phyloP scores from a whole-genome alignment of 2,797 vertebrate species.

The Momotus momota region DNA sequence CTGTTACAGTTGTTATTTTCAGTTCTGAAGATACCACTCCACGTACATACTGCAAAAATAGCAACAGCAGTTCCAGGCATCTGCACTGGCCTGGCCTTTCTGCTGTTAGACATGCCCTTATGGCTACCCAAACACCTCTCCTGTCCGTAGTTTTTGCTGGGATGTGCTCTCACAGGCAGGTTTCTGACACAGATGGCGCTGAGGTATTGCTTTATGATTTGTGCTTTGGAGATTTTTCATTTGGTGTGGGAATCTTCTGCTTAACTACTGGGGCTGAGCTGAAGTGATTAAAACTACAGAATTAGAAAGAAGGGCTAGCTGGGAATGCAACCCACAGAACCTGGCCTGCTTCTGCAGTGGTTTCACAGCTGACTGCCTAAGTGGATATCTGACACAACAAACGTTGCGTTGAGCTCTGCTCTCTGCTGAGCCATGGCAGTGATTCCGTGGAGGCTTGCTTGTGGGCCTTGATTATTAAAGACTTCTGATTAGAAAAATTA shows the following conservation, averaged over 20 bases:
- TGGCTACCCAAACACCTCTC: not conserved
- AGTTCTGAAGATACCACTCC: not conserved
- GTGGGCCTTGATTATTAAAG: constrained; percentile 5
- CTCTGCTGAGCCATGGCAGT: not conserved
- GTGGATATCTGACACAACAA: constrained; percentile 17
- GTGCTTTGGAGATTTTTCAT: not conserved
- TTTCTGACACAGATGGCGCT: not conserved
- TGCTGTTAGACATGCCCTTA: not conserved
- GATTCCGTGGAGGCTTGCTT: not conserved
- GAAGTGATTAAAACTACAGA: not conserved
- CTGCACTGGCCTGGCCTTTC: not conserved
- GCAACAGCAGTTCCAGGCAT: not conserved
- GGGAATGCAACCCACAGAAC: not conserved
- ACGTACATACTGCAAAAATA: not conserved
- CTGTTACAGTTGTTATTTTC: not conserved
- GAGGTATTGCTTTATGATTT: not conserved
- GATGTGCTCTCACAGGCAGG: not conserved
- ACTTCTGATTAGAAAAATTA: constrained; percentile 6
- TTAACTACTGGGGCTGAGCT: constrained; percentile 26
- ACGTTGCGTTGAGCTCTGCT: constrained; percentile 33
- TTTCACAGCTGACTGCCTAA: constrained; percentile 18
- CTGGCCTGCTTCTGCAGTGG: not conserved
- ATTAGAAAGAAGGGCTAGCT: constrained; percentile 28
- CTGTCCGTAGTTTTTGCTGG: not conserved
- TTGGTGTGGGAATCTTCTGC: not conserved